Evolutionary conservation across 2,888 invertebrate species (phyloP).

Genomic region (Allacma fusca): DNA sequence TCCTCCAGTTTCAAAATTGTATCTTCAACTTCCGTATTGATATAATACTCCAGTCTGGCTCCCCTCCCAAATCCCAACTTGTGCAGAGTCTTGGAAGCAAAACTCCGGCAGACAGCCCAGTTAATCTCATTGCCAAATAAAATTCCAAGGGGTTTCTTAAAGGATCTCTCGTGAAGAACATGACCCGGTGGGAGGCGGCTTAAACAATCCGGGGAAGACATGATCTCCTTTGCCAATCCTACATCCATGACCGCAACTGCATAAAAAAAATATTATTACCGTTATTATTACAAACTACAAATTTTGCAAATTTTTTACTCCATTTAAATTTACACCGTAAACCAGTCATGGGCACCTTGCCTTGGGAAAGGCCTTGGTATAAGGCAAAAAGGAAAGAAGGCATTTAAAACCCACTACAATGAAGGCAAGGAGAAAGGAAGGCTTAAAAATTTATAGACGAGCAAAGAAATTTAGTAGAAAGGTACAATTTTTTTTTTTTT

Average conservation of each 20-base stretch:
- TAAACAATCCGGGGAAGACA: constrained; percentile 21
- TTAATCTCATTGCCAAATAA: constrained; percentile 37
- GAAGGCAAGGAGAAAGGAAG: no score
- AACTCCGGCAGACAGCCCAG: constrained; percentile 20
- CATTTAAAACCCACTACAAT: no score
- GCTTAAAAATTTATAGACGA: no score
- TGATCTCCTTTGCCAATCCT: constrained; percentile 33
- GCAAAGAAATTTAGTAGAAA: no score
- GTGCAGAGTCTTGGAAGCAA: constrained; percentile 19
- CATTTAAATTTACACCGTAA: no score
- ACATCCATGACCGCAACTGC: constrained; percentile 39
- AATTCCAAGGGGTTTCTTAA: constrained; percentile 32
- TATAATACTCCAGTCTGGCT: constrained; percentile 14
- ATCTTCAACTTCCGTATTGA: constrained; percentile 31
- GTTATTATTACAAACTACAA: not conserved
- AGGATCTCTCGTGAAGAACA: constrained; percentile 34
- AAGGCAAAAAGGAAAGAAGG: no score
- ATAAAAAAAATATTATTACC: not conserved
- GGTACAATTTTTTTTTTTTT: no score
- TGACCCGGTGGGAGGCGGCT: constrained; percentile 29
- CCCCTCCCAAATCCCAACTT: constrained; percentile 40
- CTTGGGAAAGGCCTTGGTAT: no score
- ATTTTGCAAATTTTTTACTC: not conserved
- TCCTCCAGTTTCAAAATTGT: constrained; percentile 3
- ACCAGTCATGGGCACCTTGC: no score